phyloP scores from a whole-genome alignment of 37 sponge, comb jelly and placozoan genomes.

The Cladorhizidae sp. region DNA sequence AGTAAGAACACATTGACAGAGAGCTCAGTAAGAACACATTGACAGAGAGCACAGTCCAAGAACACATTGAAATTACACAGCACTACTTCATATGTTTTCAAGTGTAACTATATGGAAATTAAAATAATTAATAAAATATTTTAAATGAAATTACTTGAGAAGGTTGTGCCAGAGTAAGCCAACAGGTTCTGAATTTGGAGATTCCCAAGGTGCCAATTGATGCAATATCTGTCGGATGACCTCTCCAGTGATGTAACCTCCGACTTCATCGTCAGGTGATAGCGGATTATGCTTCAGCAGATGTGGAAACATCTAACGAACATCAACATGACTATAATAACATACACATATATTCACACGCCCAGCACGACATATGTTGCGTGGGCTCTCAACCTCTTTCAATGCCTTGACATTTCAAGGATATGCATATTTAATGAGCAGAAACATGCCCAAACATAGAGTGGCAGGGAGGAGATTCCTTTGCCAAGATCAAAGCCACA shows the following conservation, averaged over 20 bases:
- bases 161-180: background rate
- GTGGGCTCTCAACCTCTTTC: no score
- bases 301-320: background rate
- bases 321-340: no score
- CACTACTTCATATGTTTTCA: no score
- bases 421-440: background rate
- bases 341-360: no score
- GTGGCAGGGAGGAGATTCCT: no score
- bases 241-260: background rate
- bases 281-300: background rate
- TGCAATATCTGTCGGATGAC: background rate
- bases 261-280: background rate
- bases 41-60: no score
- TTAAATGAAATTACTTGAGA: constrained; percentile 1
- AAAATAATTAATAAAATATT: background rate
- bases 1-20: no score
- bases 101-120: background rate
- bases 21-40: no score
- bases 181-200: background rate
- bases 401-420: background rate
- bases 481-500: no score
- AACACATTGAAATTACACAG: no score
- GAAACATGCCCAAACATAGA: no score
- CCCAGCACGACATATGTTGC: no score
- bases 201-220: background rate